Evolutionary conservation across 2,113 vertebrate species (phyloP).

Genomic region (Numenius arquata): DNA sequence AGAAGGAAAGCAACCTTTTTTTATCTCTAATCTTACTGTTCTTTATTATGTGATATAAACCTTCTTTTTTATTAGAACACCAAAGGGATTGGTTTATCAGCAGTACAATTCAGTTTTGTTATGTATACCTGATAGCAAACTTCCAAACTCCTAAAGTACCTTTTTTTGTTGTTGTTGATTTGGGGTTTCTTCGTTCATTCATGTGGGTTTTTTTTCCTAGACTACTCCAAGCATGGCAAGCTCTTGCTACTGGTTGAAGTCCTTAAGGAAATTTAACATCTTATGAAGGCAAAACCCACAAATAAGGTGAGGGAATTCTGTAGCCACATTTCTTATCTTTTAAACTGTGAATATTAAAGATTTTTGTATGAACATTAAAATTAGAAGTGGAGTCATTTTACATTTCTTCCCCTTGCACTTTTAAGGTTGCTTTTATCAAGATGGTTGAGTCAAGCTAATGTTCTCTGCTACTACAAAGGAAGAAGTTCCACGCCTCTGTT

Average conservation of each 20-base stretch:
- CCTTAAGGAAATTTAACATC: background rate
- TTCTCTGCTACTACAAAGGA: background rate
- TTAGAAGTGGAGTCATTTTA: background rate
- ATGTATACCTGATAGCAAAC: background rate
- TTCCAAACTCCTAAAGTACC: background rate
- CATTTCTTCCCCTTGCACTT: fast-evolving
- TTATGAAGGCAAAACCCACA: background rate
- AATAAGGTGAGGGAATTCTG: background rate
- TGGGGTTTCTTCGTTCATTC: no score
- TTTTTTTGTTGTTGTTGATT: background rate
- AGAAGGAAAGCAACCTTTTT: background rate
- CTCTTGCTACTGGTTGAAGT: background rate
- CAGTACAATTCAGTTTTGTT: background rate
- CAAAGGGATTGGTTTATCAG: background rate
- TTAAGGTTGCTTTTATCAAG: background rate
- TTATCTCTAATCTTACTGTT: background rate
- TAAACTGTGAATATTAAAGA: background rate
- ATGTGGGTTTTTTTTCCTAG: background rate
- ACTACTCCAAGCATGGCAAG: background rate
- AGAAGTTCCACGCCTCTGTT: background rate
- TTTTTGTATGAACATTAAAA: background rate
- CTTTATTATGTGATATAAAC: background rate
- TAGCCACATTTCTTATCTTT: background rate
- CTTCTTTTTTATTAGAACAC: background rate
- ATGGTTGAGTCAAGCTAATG: background rate